Base-by-base conservation (phyloP, 2,888 invertebrate species). In the Lysandra coridon region DNA sequence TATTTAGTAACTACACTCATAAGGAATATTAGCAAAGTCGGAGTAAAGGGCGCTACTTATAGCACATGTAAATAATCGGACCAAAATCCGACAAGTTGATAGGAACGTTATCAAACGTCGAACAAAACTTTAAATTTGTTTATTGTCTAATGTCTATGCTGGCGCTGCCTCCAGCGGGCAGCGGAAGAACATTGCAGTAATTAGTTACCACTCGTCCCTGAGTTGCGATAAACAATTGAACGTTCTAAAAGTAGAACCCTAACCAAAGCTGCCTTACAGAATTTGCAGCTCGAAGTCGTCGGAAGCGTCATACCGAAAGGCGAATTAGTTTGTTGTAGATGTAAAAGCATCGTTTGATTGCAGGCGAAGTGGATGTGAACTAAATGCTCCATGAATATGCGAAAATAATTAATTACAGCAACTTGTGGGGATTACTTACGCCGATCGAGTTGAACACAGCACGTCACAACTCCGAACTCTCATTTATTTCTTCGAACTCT, bases 401-500 rank as follows among this genome's bases (percentile, higher is more conserved):
- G 30, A 69, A 69, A 69, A 69, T 69, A 69, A 69, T 69, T 69
- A 69, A 69, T 37, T 37, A 69, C 33, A 33, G 33, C 30, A 69
- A 69, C 14, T 69, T 69, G 33, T 69, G 74, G 5, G 53, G 76
- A 53, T 33, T 76, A 76, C 76, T 33, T 23, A 74, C 93, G 95
- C 94, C 95, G 95, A 94, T 94, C 90, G 89, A 90, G 88, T 88
- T 86, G 88, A 87, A 84, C 86, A 88, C 86, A 88, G 92, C 93
- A 93, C 94, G 94, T 93, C 90, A 88, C 86, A 87, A 93, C 90
- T 93, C 87, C 90, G 91, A 94, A 93, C 92, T 92, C 91, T 94
- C 94, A 93, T 94, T 94, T 93, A 93, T 93, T 92, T 93, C 92
- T 93, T 92, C 92, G 92, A 92, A 92, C 90, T 90, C 91, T 88